phyloP scores from a whole-genome alignment of 23 tunicate genomes.

The Styela plicata region DNA sequence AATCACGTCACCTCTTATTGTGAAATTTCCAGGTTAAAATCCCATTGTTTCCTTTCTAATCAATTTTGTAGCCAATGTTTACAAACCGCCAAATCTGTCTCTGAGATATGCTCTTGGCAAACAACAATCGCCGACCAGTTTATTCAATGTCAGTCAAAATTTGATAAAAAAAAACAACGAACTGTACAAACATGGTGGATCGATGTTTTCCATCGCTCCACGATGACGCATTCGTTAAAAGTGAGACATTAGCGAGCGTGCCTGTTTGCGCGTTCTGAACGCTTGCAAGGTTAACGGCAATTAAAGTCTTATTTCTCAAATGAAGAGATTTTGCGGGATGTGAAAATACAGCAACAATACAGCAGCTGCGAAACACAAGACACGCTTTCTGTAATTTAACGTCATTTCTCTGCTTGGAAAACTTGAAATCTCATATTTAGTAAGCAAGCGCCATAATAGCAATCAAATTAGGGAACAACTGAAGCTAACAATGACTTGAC shows the following conservation, averaged over 20 bases:
- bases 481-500: too few species aligned
- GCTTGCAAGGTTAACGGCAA: too few species aligned
- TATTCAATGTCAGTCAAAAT: neutral
- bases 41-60: neutral
- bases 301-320: too few species aligned
- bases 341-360: too few species aligned
- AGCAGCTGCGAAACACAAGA: too few species aligned
- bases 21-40: neutral
- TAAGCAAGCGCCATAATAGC: too few species aligned
- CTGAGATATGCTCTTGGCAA: neutral
- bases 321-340: too few species aligned
- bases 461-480: too few species aligned
- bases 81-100: constrained; percentile 6
- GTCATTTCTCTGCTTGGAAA: too few species aligned
- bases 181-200: neutral
- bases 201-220: neutral
- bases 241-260: neutral
- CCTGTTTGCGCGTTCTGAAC: too few species aligned
- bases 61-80: constrained; percentile 4
- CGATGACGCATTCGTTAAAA: neutral
- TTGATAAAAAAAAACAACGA: neutral
- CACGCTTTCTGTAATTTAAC: too few species aligned
- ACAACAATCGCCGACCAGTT: neutral
- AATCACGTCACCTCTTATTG: neutral
- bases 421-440: too few species aligned